Conservation (phyloP, 2,113 vertebrate species). For the Mustela nigripes region DNA sequence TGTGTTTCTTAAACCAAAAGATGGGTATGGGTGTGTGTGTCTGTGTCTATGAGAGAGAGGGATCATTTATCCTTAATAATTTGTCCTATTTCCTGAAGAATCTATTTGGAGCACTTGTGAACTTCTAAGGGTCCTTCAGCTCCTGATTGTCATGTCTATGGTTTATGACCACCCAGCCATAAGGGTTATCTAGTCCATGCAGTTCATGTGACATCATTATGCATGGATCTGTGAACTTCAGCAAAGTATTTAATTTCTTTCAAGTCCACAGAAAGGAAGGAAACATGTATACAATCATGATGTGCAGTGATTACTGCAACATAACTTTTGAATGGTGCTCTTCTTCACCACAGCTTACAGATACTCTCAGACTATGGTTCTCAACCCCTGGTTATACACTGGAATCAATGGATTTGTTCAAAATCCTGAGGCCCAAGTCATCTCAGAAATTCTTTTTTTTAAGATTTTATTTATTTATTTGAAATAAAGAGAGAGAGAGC, state of each 20-base stretch:
- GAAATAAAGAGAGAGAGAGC: too few relatives aligned
- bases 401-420: neutral
- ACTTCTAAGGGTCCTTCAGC: too few relatives aligned
- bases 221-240: neutral
- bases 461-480: too few relatives aligned
- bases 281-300: neutral
- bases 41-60: neutral
- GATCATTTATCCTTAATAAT: neutral
- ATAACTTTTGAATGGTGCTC: neutral
- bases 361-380: neutral
- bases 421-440: neutral
- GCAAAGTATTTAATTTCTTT: neutral
- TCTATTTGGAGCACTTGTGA: neutral
- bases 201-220: neutral
- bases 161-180: neutral
- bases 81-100: neutral
- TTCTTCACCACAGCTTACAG: neutral
- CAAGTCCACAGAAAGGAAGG: neutral
- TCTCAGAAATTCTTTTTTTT: neutral
- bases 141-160: neutral
- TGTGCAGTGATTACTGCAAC: neutral
- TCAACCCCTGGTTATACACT: neutral
- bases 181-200: neutral
- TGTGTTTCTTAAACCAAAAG: neutral
- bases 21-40: neutral